A percentile compares a stretch with the other conserved stretches of the same genome.
These are phyloP conservation scores for Melieria picta DNA, from an alignment of 2,888 invertebrate species.

Conservation along the genomic window DNA sequence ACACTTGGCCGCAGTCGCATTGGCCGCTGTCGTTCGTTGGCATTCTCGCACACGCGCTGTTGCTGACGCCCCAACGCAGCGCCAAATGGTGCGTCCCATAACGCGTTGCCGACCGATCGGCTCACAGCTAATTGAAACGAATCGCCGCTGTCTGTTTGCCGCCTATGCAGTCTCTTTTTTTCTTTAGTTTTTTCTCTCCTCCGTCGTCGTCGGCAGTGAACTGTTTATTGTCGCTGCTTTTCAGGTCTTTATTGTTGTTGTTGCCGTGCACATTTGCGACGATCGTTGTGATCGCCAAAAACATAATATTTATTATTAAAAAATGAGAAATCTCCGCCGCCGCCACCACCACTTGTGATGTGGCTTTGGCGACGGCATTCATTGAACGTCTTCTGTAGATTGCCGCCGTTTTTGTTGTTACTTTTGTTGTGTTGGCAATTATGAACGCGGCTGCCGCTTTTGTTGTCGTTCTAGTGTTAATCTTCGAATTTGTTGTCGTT, in stretches of 20 bases:
- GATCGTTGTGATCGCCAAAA: neutral
- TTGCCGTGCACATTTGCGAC: neutral
- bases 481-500: neutral
- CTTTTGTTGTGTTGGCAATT: too few species aligned
- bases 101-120: too few species aligned
- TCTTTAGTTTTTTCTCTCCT: neutral
- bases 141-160: neutral
- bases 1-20: too few species aligned
- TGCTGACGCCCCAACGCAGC: too few species aligned
- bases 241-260: neutral
- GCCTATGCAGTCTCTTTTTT: neutral
- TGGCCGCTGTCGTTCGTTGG: too few species aligned
- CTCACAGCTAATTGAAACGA: too few species aligned
- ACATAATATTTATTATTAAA: too few species aligned
- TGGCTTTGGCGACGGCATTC: neutral
- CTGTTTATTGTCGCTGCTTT: neutral
- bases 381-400: too few species aligned
- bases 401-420: too few species aligned
- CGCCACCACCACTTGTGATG: neutral
- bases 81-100: too few species aligned
- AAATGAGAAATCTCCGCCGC: too few species aligned
- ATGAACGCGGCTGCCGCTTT: neutral
- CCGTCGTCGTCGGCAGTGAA: neutral
- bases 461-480: neutral
- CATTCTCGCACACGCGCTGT: too few species aligned